Evolutionary conservation across 2,888 invertebrate genomes (phyloP), one percentile per base, ranked within the genome.

Genomic region (Linyphia triangularis): DNA sequence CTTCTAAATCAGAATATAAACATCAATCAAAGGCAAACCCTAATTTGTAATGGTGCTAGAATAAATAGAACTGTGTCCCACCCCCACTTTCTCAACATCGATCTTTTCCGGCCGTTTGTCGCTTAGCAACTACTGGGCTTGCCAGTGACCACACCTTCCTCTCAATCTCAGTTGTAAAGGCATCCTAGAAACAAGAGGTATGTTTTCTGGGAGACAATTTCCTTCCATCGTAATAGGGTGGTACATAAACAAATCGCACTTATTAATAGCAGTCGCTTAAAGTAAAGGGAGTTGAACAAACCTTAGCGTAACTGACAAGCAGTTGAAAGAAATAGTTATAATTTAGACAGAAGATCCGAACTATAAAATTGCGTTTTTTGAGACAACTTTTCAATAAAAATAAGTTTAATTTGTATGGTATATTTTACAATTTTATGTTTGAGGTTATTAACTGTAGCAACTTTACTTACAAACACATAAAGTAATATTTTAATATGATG

Each of bases 141-240:
- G 73, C 83, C 75, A 75, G 59, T 43, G 28, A 24, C 77, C 75
- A 85, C 84, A 67, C 84, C 84, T 85, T 26, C 84, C 16, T n/a
- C 26, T 16, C 57, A 77, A 77, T 77, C 61, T 28, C 26, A 26
- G 19, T n/a, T 73, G 57, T 63, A 26, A 37, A 37, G 77, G 77
- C 77, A 77, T 63, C 26, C 24, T 26, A 26, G 6, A 43, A 70
- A 70, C 22, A 70, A 70, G 40, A 40, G 3, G 16, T 10, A 16
- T 70, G 13, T 19, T 24, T 43, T 43, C 43, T 70, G 10, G 37
- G 43, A 16, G n/a, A 19, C 13, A 26, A 70, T 70, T 26, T 70
- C 33, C 6, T 16, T 19, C n/a, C 24, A 6, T 13, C 24, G 7
- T 63, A 63, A 26, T 24, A 26, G 63, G 13, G 16, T 5, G 33